These are phyloP conservation scores for Silurus lanzhouensis DNA, from an alignment of 2,797 vertebrate species.

Conservation along the genomic window DNA sequence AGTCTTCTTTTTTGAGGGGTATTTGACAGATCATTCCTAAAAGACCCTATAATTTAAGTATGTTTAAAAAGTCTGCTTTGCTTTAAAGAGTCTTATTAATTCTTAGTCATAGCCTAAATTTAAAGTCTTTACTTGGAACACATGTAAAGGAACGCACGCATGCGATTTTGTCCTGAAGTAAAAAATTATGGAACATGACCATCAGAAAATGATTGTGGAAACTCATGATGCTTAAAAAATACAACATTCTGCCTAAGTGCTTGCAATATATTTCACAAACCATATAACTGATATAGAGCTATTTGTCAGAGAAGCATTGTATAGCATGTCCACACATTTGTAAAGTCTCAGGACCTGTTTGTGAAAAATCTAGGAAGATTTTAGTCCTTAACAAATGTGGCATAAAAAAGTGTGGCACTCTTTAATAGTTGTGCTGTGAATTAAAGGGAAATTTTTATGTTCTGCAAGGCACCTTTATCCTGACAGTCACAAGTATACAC, in stretches of 20 bases:
- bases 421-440: slow-evolving; percentile 5
- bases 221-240: slow-evolving; percentile 52
- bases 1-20: background rate
- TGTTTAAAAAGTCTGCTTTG: slow-evolving; percentile 30
- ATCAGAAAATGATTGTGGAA: background rate
- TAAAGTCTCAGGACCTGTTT: background rate
- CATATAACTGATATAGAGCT: background rate
- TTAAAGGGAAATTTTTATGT: background rate
- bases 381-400: slow-evolving; percentile 3
- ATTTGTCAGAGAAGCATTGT: background rate
- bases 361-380: background rate
- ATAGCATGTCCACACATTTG: slow-evolving; percentile 46
- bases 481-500: slow-evolving; percentile 14
- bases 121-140: background rate
- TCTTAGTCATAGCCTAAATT: slow-evolving; percentile 19
- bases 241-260: slow-evolving; percentile 51
- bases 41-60: slow-evolving; percentile 42
- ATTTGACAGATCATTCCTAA: slow-evolving; percentile 45
- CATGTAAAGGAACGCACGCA: no score
- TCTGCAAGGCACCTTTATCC: background rate
- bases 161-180: background rate
- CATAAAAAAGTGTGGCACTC: background rate
- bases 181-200: slow-evolving; percentile 11
- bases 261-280: slow-evolving; percentile 11
- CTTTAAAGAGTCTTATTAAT: slow-evolving; percentile 49